phyloP scores from a whole-genome alignment of 2,888 invertebrate species.

The Eupithecia pulchellata region DNA sequence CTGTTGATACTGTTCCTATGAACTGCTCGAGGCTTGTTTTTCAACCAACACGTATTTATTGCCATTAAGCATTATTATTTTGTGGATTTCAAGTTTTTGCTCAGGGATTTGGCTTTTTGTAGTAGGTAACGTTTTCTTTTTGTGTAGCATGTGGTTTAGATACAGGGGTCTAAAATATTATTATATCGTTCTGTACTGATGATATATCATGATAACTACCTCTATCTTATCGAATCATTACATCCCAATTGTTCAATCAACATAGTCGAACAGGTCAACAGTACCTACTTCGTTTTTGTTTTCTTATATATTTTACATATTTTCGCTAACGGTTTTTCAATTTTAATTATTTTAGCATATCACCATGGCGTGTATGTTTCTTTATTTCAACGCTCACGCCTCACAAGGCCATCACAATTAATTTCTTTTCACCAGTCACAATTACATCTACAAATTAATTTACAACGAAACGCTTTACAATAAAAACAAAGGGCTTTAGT shows the following conservation, averaged over 20 bases:
- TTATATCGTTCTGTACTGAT: neutral
- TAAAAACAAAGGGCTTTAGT: conserved; percentile 54
- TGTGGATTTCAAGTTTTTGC: neutral
- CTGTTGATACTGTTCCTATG: conserved; percentile 34
- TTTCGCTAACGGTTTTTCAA: conserved; percentile 1
- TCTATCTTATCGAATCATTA: neutral
- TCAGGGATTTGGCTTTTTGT: neutral
- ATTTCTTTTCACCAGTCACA: conserved; percentile 35
- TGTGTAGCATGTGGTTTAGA: neutral
- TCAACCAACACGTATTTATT: neutral
- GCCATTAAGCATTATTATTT: neutral
- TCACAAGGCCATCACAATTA: conserved; percentile 25
- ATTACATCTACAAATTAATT: conserved; percentile 40
- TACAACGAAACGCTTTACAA: conserved; percentile 40
- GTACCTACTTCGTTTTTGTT: neutral
- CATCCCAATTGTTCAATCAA: neutral
- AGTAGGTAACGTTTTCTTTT: neutral
- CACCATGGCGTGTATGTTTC: neutral
- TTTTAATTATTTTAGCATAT: neutral
- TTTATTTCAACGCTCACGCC: conserved; percentile 13
- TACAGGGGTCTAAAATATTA: neutral
- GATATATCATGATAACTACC: neutral
- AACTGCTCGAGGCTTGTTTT: neutral
- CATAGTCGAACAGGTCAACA: neutral
- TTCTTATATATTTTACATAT: neutral